phyloP scores from a whole-genome alignment of 1,140 invertebrate species.

The Zaprionus africanus region DNA sequence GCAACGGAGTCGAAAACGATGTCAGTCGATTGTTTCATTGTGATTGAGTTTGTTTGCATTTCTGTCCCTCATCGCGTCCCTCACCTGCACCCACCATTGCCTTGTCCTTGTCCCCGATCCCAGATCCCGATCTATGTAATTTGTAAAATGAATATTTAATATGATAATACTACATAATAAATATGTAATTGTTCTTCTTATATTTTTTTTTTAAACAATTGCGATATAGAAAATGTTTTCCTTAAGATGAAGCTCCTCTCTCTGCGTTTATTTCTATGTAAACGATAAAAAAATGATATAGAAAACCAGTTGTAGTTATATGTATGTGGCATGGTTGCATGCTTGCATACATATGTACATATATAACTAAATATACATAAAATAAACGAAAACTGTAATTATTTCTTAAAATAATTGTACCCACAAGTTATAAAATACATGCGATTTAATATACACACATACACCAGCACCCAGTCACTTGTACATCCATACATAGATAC shows the following conservation, averaged over 20 bases:
- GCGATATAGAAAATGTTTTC: slow-evolving; percentile 73
- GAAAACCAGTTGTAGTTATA: slow-evolving; percentile 45
- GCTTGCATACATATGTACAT: slow-evolving; percentile 28
- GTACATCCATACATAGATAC: slow-evolving; percentile 3
- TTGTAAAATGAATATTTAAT: slow-evolving; percentile 36
- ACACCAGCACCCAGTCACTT: slow-evolving; percentile 1
- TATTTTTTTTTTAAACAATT: slow-evolving; percentile 62
- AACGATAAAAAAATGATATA: slow-evolving; percentile 30
- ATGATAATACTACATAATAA: slow-evolving; percentile 24
- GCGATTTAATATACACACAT: slow-evolving; percentile 48
- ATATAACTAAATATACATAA: slow-evolving; percentile 27
- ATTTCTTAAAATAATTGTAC: slow-evolving; percentile 77
- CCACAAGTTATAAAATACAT: slow-evolving; percentile 68
- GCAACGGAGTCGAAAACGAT: slow-evolving; percentile 1
- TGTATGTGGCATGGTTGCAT: slow-evolving; percentile 34
- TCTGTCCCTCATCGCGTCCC: slow-evolving; percentile 32
- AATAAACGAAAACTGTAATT: slow-evolving; percentile 73
- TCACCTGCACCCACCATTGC: background rate
- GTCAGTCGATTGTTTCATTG: slow-evolving; percentile 67
- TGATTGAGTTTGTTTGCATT: slow-evolving; percentile 81
- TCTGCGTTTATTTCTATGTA: slow-evolving; percentile 61
- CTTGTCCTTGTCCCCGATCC: background rate
- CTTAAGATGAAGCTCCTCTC: slow-evolving; percentile 57
- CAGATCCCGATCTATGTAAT: slow-evolving; percentile 19
- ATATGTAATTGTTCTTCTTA: slow-evolving; percentile 68